phyloP scores from a whole-genome alignment of 2,888 invertebrate genomes.

The Andrena hattorfiana region DNA sequence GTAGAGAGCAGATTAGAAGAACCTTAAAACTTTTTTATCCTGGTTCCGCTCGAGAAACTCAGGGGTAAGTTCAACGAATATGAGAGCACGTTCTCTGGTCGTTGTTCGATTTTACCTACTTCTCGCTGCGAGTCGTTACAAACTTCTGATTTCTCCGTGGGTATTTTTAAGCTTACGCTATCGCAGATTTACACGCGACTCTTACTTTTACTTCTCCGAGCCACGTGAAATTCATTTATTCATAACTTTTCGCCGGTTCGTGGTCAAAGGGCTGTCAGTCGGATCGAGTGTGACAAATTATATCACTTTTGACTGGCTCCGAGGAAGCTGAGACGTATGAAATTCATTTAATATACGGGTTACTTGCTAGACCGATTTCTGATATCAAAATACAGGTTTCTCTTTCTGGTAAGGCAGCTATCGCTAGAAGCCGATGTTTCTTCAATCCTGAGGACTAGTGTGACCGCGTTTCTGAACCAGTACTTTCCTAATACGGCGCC shows the following conservation, averaged over 20 bases:
- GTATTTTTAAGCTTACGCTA: conserved; percentile 9
- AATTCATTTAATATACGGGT: neutral
- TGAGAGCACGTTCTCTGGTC: conserved; percentile 1
- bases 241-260: neutral
- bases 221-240: neutral
- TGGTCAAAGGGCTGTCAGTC: neutral
- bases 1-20: conserved; percentile 50
- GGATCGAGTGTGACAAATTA: neutral
- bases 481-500: conserved; percentile 75
- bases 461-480: conserved; percentile 75
- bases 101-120: conserved; percentile 26
- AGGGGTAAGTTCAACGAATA: conserved; percentile 8
- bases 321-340: neutral
- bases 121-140: conserved; percentile 8
- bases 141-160: conserved; percentile 2
- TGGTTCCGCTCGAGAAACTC: conserved; percentile 18
- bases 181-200: conserved; percentile 3
- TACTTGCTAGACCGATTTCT: neutral
- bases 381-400: neutral
- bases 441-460: conserved; percentile 47
- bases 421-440: conserved; percentile 44
- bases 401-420: neutral
- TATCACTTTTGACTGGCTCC: neutral
- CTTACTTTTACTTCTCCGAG: neutral
- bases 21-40: conserved; percentile 64